Conservation (phyloP, 2,888 invertebrate genomes). For the Dermolepida albohirtum region DNA sequence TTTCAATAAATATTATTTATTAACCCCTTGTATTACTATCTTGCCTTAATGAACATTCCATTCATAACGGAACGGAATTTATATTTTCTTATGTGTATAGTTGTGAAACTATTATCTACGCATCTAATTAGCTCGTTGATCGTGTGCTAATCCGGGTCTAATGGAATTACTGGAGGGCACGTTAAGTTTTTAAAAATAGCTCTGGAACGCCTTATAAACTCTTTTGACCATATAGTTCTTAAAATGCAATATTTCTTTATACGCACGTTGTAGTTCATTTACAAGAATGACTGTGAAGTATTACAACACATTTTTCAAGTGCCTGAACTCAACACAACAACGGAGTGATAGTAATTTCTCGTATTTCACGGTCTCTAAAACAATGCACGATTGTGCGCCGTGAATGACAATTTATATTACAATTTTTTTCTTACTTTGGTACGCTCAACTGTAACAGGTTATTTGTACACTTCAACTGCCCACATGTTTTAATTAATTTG, state of each 20-base stretch:
- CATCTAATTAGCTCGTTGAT: too few species aligned
- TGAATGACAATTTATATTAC: slow-evolving; percentile 45
- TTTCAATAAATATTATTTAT: too few species aligned
- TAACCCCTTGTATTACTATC: too few species aligned
- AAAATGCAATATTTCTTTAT: slow-evolving; percentile 32
- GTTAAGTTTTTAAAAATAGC: not conserved
- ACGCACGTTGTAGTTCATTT: slow-evolving; percentile 41
- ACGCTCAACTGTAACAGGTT: slow-evolving; percentile 45
- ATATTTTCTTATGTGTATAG: too few species aligned
- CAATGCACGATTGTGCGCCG: slow-evolving; percentile 42
- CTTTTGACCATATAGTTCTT: slow-evolving; percentile 9
- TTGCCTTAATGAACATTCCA: too few species aligned
- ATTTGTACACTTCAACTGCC: slow-evolving; percentile 50
- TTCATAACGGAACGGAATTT: too few species aligned
- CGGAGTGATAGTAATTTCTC: slow-evolving; percentile 40
- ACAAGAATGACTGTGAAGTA: slow-evolving; percentile 48
- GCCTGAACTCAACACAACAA: slow-evolving; percentile 17
- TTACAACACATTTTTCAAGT: slow-evolving; percentile 41
- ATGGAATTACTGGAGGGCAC: not conserved
- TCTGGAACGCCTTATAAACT: not conserved
- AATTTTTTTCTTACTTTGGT: slow-evolving; percentile 35
- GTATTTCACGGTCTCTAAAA: slow-evolving; percentile 42
- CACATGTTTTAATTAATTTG: slow-evolving; percentile 48
- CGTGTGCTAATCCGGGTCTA: too few species aligned
- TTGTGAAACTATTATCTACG: too few species aligned